Conservation (phyloP, 23 tunicate species). For the Styela clava region DNA sequence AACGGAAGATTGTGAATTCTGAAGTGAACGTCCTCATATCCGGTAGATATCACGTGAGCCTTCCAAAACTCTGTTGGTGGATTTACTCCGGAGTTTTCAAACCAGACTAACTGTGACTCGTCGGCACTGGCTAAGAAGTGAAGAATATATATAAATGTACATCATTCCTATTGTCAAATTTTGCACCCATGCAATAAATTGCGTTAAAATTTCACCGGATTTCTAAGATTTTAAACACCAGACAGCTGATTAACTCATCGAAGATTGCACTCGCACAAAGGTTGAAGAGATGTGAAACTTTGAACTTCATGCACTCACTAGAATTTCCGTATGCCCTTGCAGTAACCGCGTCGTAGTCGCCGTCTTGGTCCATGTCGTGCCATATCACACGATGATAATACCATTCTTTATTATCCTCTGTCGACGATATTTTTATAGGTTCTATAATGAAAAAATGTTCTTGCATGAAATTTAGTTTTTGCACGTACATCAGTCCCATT, state of each 20-base stretch:
- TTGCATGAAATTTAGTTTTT: not conserved
- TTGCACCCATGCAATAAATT: too few relatives aligned
- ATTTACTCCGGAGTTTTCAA: slow-evolving; percentile 60
- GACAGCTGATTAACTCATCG: too few relatives aligned
- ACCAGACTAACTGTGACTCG: slow-evolving; percentile 62
- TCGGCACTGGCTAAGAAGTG: slow-evolving; percentile 51
- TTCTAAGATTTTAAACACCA: too few relatives aligned
- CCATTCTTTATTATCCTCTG: slow-evolving; percentile 38
- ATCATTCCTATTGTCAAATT: not conserved
- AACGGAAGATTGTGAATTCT: slow-evolving; percentile 49
- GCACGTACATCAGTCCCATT: not conserved
- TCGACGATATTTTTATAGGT: slow-evolving; percentile 48
- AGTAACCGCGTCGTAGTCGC: slow-evolving; percentile 58
- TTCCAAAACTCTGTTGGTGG: slow-evolving; percentile 45
- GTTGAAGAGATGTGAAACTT: too few relatives aligned
- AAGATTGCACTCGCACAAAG: too few relatives aligned
- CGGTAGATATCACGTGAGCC: slow-evolving; percentile 45
- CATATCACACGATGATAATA: slow-evolving; percentile 92
- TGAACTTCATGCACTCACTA: slow-evolving; percentile 32
- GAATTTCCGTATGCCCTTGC: slow-evolving; percentile 78
- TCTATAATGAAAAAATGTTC: slow-evolving; percentile 31
- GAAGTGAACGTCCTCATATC: slow-evolving; percentile 60
- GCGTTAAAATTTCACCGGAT: too few relatives aligned
- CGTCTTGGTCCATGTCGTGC: slow-evolving; percentile 90
- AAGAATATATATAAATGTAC: not conserved